Conservation (phyloP, 2,113 vertebrate genomes). For the Callochromis pleurospilus region DNA sequence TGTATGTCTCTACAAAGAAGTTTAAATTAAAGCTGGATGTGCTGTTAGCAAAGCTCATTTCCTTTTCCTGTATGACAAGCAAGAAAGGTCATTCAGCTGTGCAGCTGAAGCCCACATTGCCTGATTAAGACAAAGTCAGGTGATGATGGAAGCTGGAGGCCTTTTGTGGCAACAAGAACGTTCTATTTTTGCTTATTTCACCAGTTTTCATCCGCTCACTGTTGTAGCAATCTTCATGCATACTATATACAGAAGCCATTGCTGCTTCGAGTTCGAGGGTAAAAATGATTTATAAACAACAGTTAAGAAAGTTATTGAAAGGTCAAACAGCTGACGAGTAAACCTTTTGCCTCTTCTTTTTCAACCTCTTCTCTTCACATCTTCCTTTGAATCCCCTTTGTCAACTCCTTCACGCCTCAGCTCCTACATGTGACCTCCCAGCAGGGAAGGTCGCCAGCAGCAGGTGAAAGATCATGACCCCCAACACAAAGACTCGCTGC, state of each 20-base stretch:
- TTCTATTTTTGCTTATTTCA: not conserved
- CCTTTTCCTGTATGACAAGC: conserved; percentile 70
- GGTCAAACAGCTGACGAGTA: not conserved
- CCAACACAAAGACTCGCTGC: conserved; percentile 26
- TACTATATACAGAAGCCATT: not conserved
- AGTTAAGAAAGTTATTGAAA: not conserved
- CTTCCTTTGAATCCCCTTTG: not conserved
- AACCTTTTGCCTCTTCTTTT: not conserved
- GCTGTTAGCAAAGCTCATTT: conserved; percentile 58
- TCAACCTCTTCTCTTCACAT: not conserved
- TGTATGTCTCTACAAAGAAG: not conserved
- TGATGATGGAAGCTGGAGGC: conserved; percentile 23
- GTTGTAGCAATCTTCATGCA: not conserved
- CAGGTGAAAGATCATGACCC: conserved; percentile 63
- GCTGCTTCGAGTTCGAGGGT: not conserved
- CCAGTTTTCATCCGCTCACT: not conserved
- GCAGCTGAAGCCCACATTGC: conserved; percentile 31
- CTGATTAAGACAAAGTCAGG: not conserved
- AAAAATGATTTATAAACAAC: not conserved
- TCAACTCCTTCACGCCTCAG: conserved; percentile 39
- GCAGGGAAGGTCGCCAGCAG: conserved; percentile 24
- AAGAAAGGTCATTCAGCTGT: conserved; percentile 58
- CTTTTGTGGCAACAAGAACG: conserved; percentile 34
- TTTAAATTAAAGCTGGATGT: conserved; percentile 37
- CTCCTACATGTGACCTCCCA: conserved; percentile 40